Evolutionary conservation across 1,140 invertebrate genomes (phyloP).

Genomic region (Ips nitidus): DNA sequence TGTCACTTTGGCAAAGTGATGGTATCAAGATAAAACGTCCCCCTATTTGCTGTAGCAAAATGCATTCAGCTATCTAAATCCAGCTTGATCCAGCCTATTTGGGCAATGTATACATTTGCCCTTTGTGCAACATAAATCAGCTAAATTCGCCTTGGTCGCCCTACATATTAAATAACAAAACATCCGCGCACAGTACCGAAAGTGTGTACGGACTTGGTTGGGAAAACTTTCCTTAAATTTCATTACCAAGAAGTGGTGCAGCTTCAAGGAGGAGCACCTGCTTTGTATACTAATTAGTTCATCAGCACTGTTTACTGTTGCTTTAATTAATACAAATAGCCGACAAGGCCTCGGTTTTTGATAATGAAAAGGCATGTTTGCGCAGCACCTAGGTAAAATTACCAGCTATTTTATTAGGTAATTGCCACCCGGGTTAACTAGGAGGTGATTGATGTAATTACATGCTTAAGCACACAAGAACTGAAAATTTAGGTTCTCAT

Average conservation of each 20-base stretch:
- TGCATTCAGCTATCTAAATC: background rate
- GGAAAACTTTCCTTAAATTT: conserved; percentile 18
- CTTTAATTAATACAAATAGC: conserved; percentile 16
- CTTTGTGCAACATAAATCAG: conserved; percentile 17
- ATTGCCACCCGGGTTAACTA: too few species aligned
- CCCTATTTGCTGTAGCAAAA: background rate
- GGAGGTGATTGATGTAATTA: too few species aligned
- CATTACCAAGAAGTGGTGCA: conserved; percentile 19
- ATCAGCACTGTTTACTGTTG: conserved; percentile 13
- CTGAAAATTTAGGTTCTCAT: too few species aligned
- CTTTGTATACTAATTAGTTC: conserved; percentile 23
- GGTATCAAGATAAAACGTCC: background rate
- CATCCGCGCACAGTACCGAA: background rate
- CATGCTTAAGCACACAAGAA: too few species aligned
- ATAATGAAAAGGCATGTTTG: conserved; percentile 2
- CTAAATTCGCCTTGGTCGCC: background rate
- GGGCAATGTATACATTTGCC: conserved; percentile 5
- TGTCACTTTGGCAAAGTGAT: too few species aligned
- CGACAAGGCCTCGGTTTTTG: background rate
- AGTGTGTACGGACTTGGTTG: conserved; percentile 8
- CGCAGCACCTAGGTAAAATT: background rate
- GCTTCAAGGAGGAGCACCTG: conserved; percentile 6
- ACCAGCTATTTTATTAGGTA: background rate
- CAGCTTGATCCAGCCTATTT: conserved; percentile 8
- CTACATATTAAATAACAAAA: conserved; percentile 15